Base-by-base conservation (phyloP, 2,888 invertebrate species). In the Dicyrtoma fusca region DNA sequence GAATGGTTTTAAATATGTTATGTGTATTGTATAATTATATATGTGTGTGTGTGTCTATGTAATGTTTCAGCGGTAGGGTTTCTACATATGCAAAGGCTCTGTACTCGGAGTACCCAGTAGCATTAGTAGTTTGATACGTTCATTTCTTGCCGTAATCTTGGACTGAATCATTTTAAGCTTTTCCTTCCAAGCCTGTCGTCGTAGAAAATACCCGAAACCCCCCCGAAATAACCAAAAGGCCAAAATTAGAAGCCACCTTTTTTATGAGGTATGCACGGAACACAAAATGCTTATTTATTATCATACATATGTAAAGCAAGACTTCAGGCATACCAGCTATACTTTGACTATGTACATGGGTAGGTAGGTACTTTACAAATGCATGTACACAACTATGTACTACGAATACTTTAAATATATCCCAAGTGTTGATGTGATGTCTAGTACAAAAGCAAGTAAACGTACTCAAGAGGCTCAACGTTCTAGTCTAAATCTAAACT, bases 101-200 rank as follows among this genome's bases (percentile, higher is more conserved):
- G 75, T 75, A 69, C 70, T 73, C 69, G 94, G 94, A 82, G 89
- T 89, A 86, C 93, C 94, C 84, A 92, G 90, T 87, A 93, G 92
- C 84, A 91, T 88, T 83, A 95, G 87, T 82, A 92, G 87, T 85
- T 94, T 94, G 83, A 94, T 91, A 83, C 94, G 91, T 86, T 95
- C 94, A 84, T 90, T 90, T 81, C 92, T 90, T 86, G 92, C 91
- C 83, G 90, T 88, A 83, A 95, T 92, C 88, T 92, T 92, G 86
- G 90, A 91, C 85, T 94, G 92, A 83, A 95, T 88, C 84, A 89
- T 88, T 84, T 91, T 92, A 80, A 79, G 78, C 69, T 76, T 77
- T 66, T 81, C 79, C 75, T 75, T 76, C 76, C 78, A 75, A 72
- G 76, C 76, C 80, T 80, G 68, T 72, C 61, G 57, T 49, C 34